Conservation (phyloP, 2,113 vertebrate species). For the Ibidorhyncha struthersii region DNA sequence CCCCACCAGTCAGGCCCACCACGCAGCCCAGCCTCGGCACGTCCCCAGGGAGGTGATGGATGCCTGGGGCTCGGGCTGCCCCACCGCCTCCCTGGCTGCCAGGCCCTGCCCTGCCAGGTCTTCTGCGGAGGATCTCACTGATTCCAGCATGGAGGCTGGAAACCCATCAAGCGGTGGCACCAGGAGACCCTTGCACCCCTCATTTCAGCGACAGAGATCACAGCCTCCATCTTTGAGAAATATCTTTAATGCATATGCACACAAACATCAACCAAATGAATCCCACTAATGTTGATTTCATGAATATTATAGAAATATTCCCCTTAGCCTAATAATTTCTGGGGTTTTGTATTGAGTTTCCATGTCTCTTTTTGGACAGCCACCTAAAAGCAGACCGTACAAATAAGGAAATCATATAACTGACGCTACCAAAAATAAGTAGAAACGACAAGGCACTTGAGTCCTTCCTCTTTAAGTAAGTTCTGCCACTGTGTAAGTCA, state of each 20-base stretch:
- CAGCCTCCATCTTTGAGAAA: not conserved
- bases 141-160: not conserved
- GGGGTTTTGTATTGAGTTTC: not conserved
- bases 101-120: not conserved
- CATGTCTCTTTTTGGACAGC: not conserved
- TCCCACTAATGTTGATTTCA: not conserved
- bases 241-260: not conserved
- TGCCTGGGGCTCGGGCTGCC: not conserved
- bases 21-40: fast-evolving
- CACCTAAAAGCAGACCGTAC: not conserved
- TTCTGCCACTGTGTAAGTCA: not conserved
- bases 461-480: not conserved
- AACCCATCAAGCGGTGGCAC: not conserved
- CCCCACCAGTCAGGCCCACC: fast-evolving
- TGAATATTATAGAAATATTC: not conserved
- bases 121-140: not conserved
- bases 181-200: not conserved
- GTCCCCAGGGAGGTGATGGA: not conserved
- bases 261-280: not conserved
- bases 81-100: not conserved
- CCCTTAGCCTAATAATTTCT: not conserved
- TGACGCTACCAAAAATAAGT: not conserved
- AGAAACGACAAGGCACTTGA: not conserved
- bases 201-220: not conserved
- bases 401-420: not conserved